Conservation (phyloP, 2,888 invertebrate genomes). For the Plebejus melissa region DNA sequence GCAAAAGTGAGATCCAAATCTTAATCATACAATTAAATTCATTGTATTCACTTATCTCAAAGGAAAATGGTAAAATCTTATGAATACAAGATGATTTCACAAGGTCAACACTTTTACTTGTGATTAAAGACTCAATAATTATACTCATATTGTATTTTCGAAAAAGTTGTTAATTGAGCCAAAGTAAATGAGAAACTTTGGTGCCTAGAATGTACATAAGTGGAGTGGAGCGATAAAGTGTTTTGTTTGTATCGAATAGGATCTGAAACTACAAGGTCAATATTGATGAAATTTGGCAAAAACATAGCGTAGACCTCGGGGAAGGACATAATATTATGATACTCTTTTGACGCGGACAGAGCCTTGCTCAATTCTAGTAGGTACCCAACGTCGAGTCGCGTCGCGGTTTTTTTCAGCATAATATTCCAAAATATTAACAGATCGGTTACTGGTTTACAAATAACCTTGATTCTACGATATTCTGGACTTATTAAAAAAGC, state of each 20-base stretch:
- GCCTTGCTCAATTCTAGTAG: no score
- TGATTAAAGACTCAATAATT: constrained; percentile 1
- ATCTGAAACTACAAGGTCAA: no score
- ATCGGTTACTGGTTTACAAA: neutral
- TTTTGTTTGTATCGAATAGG: no score
- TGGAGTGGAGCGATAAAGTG: no score
- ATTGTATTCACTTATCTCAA: constrained; percentile 21
- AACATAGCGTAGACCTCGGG: no score
- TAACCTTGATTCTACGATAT: neutral
- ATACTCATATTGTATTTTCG: neutral
- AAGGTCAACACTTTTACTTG: constrained; percentile 18
- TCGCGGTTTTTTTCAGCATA: no score
- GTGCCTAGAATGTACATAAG: neutral
- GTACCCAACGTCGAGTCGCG: no score
- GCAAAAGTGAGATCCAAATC: constrained; percentile 24
- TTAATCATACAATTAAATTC: constrained; percentile 17
- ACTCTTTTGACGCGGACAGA: no score
- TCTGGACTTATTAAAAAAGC: neutral
- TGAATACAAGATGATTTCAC: constrained; percentile 2
- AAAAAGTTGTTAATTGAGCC: constrained; percentile 4
- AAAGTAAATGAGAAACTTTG: neutral
- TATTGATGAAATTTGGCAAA: no score
- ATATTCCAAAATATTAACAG: neutral
- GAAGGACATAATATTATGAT: no score
- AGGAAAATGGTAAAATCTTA: constrained; percentile 17